phyloP scores from a whole-genome alignment of 1,140 invertebrate genomes.

The Lethocerus indicus region DNA sequence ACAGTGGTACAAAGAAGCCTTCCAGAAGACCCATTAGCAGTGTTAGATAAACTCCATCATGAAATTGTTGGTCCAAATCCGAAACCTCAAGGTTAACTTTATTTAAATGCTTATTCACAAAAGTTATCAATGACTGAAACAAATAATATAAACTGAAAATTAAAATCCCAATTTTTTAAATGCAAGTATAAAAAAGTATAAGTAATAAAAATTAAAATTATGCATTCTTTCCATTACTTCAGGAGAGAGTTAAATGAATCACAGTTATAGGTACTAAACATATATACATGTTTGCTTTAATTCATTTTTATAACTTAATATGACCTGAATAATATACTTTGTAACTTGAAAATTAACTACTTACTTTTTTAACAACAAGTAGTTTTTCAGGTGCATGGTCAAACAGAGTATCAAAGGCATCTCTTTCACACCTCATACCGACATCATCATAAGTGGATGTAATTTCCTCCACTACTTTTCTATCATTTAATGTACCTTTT shows the following conservation, averaged over 20 bases:
- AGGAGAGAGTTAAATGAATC: too few species aligned
- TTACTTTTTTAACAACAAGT: constrained; percentile 89
- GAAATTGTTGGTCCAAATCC: constrained; percentile 88
- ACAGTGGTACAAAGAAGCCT: constrained; percentile 95
- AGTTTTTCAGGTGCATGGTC: constrained; percentile 96
- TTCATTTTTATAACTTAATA: too few species aligned
- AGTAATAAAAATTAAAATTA: neutral
- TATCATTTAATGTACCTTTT: constrained; percentile 47
- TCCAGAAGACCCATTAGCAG: constrained; percentile 91
- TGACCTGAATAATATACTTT: too few species aligned
- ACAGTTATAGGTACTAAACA: too few species aligned
- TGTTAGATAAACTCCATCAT: constrained; percentile 92
- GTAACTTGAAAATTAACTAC: too few species aligned
- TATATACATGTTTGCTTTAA: too few species aligned
- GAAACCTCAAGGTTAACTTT: constrained; percentile 91
- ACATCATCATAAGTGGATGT: constrained; percentile 88
- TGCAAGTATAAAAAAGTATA: neutral
- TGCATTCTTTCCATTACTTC: too few species aligned
- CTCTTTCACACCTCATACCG: constrained; percentile 82
- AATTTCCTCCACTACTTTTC: constrained; percentile 74
- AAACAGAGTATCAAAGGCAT: constrained; percentile 98
- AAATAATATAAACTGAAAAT: constrained; percentile 16
- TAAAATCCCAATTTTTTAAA: neutral
- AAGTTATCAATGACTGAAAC: constrained; percentile 76
- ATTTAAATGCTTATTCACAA: constrained; percentile 95